phyloP scores from a whole-genome alignment of 2,797 vertebrate species.

The Poecile montanus region DNA sequence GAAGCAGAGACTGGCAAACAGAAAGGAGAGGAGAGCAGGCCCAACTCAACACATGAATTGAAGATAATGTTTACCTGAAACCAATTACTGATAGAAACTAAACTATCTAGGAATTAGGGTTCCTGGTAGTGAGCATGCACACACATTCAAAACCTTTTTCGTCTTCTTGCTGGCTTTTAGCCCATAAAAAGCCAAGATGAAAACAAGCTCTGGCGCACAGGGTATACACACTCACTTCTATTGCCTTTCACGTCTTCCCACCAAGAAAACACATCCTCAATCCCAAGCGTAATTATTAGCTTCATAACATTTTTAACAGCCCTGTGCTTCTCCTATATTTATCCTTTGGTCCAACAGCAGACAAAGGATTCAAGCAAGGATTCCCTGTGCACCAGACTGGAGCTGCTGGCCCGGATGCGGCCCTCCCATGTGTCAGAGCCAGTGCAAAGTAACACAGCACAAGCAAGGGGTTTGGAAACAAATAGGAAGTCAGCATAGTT shows the following conservation, averaged over 20 bases:
- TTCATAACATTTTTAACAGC: neutral
- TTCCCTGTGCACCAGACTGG: neutral
- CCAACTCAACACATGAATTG: neutral
- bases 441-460: fast-evolving
- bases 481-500: neutral
- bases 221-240: neutral
- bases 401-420: neutral
- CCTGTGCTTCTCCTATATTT: neutral
- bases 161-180: neutral
- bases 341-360: neutral
- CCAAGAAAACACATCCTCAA: neutral
- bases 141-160: neutral
- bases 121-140: neutral
- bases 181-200: neutral
- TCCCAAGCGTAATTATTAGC: neutral
- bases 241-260: neutral
- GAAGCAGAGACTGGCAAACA: neutral
- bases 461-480: neutral
- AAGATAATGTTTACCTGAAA: neutral
- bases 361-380: neutral
- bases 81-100: neutral
- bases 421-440: neutral
- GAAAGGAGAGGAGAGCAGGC: neutral
- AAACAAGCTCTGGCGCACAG: neutral
- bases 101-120: neutral